Conservation (phyloP, 2,888 invertebrate genomes). For the Trissolcus brochymenae region DNA sequence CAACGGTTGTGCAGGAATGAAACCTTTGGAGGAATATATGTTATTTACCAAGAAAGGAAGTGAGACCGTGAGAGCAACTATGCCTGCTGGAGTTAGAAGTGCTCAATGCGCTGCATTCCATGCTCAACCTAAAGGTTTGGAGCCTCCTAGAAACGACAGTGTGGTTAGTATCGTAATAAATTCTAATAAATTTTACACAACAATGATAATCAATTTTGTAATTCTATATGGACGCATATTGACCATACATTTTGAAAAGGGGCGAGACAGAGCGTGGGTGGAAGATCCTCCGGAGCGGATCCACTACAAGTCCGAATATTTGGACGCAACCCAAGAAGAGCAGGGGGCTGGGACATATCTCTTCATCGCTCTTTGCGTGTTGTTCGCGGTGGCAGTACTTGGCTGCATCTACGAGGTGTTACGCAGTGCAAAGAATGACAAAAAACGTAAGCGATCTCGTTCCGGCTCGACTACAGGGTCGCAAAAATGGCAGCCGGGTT, state of each 20-base stretch:
- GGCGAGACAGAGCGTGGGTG: constrained; percentile 87
- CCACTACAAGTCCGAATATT: constrained; percentile 85
- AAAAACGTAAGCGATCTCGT: constrained; percentile 63
- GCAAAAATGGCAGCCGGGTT: constrained; percentile 71
- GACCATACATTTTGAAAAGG: constrained; percentile 6
- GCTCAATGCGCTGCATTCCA: constrained; percentile 89
- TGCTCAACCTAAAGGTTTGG: constrained; percentile 70
- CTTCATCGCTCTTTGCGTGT: constrained; percentile 86
- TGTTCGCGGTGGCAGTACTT: constrained; percentile 84
- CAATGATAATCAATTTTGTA: background rate
- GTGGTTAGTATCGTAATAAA: constrained; percentile 68
- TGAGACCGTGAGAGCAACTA: constrained; percentile 91
- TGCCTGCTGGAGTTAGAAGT: constrained; percentile 87
- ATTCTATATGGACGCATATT: background rate
- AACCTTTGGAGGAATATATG: constrained; percentile 94
- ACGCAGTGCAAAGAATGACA: constrained; percentile 70
- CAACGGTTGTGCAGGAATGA: constrained; percentile 84
- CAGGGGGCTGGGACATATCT: constrained; percentile 87
- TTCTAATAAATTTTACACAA: background rate
- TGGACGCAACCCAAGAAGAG: constrained; percentile 85
- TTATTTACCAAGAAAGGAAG: constrained; percentile 90
- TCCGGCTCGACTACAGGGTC: constrained; percentile 60
- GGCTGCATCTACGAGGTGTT: constrained; percentile 84
- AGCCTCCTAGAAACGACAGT: constrained; percentile 77
- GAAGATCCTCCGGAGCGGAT: constrained; percentile 88